Percentiles rank a stretch among this genome's conserved stretches.
phyloP scores from a whole-genome alignment of 2,113 vertebrate genomes.

The Jaculus jaculus region DNA sequence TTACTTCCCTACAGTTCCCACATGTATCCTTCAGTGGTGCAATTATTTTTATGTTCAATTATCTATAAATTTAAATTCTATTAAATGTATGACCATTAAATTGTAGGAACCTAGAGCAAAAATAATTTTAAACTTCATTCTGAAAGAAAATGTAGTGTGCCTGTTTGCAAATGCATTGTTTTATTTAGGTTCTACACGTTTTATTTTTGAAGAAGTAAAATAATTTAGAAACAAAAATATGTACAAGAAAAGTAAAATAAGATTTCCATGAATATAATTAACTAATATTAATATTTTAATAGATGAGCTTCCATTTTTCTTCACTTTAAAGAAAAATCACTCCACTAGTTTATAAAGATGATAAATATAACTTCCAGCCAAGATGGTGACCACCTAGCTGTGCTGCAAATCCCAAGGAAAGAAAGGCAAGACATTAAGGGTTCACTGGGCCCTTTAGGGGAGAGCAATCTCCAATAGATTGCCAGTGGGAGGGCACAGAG shows the following conservation, averaged over 20 bases:
- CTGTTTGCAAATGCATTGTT: neutral
- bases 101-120: neutral
- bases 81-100: neutral
- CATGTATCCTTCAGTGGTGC: neutral
- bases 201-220: neutral
- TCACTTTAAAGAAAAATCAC: neutral
- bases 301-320: neutral
- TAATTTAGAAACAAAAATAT: constrained; percentile 8
- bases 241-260: neutral
- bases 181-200: neutral
- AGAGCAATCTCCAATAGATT: no score
- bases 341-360: constrained; percentile 11
- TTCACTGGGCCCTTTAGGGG: no score
- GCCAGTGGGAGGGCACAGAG: no score
- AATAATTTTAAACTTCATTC: constrained; percentile 30
- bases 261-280: neutral
- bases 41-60: neutral
- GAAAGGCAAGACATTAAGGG: no score
- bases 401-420: no score
- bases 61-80: neutral
- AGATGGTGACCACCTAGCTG: no score
- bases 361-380: no score
- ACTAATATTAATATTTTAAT: neutral
- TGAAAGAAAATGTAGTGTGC: neutral
- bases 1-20: neutral